A percentile compares a stretch with the other conserved stretches of the same genome.
phyloP scores from a whole-genome alignment of 2,888 invertebrate species.

The Anoplius nigerrimus region DNA sequence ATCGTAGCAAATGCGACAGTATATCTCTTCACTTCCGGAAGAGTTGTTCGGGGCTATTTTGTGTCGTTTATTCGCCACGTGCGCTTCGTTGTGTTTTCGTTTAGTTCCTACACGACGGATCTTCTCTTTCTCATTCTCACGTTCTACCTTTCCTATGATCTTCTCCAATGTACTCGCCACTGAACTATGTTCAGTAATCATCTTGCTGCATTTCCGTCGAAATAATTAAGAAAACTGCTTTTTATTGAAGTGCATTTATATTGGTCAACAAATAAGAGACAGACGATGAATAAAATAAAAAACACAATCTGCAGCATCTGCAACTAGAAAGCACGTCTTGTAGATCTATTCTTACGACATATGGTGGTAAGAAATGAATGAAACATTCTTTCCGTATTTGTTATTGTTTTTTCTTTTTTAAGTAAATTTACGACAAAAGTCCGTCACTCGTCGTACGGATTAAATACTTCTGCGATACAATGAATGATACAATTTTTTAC shows the following conservation, averaged over 20 bases:
- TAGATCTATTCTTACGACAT: too few relatives aligned
- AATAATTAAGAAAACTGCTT: not conserved
- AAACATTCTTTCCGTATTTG: not conserved
- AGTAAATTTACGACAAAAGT: too few relatives aligned
- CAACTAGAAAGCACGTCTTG: too few relatives aligned
- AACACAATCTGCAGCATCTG: not conserved
- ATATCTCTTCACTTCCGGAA: constrained; percentile 40
- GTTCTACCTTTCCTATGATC: constrained; percentile 52
- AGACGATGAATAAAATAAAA: constrained; percentile 20
- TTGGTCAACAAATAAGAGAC: constrained; percentile 6
- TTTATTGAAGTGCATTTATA: not conserved
- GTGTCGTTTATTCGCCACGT: constrained; percentile 18
- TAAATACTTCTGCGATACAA: too few relatives aligned
- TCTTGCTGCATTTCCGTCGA: constrained; percentile 21
- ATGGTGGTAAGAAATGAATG: too few relatives aligned
- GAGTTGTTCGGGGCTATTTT: constrained; percentile 28
- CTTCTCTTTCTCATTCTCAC: constrained; percentile 11
- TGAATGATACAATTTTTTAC: too few relatives aligned
- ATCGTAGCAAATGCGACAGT: constrained; percentile 77
- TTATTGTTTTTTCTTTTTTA: not conserved
- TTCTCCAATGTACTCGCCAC: constrained; percentile 49
- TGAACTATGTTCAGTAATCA: constrained; percentile 48
- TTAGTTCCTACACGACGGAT: constrained; percentile 10
- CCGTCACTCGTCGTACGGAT: too few relatives aligned
- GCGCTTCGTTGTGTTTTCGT: constrained; percentile 24